Base-by-base conservation (phyloP, 2,888 invertebrate genomes). In the Bhutanitis thaidina region DNA sequence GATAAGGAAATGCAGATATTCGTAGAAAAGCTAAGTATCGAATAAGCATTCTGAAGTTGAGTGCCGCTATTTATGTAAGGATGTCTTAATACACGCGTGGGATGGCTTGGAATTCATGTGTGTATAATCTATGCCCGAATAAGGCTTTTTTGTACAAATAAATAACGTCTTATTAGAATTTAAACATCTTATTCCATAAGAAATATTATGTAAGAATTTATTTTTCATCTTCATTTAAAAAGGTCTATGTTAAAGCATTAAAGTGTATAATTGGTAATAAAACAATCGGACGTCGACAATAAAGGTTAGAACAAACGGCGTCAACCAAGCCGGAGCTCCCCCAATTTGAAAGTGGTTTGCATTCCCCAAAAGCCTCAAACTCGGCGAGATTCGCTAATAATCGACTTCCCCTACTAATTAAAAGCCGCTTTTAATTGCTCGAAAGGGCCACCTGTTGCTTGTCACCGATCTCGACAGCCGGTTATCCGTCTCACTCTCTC, bases 1-100 rank as follows among this genome's bases (percentile, higher is more conserved):
- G 89, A 88, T 88, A 89, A 89, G 88, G 89, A 87, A 89, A 88
- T 89, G 87, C 87, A 87, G 87, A 89, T 85, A 86, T 89, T 86
- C 85, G 74, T 80, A 85, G 83, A 78, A 81, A 86, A 86, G 82
- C 87, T 87, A 87, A 87, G 85, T 83, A 85, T 79, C 74, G 75
- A 77, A 80, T 80, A 78, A 80, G 77, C 72, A 77, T 80, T 78
- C 72, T 72, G 71, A 72, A 66, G 69, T 67, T 62, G 68, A 75
- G 72, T 73, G 74, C 65, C 62, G 70, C 69, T 77, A 72, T 78
- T 80, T 79, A 74, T 67, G 68, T 69, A 71, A 65, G 67, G 67
- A 78, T 73, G 68, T 77, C 74, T 74, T 80, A 76, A 77, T 76
- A 68, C 65, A 52, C 54, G 55, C 52, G 34, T 34, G 34, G 34